A percentile compares a stretch with the other conserved stretches of the same genome.
Conservation (phyloP, 2,797 vertebrate species). For the Leptodactylus fallax region DNA sequence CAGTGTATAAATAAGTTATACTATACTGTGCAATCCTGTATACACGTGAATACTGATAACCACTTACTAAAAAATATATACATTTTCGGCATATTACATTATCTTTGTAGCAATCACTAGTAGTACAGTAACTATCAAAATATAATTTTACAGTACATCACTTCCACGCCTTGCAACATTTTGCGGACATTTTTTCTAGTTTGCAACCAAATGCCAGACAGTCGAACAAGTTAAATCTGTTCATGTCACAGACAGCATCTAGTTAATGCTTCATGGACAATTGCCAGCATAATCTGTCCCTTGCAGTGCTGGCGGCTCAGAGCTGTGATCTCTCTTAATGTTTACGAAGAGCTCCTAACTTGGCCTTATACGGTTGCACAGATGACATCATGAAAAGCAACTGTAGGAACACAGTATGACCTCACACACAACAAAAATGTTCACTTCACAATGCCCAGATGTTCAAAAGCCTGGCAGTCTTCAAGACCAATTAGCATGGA, state of each 20-base stretch:
- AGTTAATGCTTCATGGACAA: slow-evolving; percentile 40
- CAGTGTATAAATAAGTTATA: too few relatives aligned
- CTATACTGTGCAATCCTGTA: too few relatives aligned
- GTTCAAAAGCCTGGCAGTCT: not conserved
- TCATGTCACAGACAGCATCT: not conserved
- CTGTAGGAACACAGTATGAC: slow-evolving; percentile 22
- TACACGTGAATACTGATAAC: too few relatives aligned
- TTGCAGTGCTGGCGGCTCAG: slow-evolving; percentile 36
- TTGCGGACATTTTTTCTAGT: not conserved
- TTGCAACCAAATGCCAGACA: not conserved
- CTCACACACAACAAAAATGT: slow-evolving; percentile 16
- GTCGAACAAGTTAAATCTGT: slow-evolving; percentile 9
- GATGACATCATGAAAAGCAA: slow-evolving; percentile 44
- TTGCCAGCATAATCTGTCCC: slow-evolving; percentile 40
- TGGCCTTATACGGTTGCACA: slow-evolving; percentile 50
- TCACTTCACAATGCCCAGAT: not conserved
- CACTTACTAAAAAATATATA: too few relatives aligned
- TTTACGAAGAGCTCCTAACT: slow-evolving; percentile 40
- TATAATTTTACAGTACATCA: not conserved
- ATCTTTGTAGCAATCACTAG: too few relatives aligned
- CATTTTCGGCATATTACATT: not conserved
- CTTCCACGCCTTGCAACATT: not conserved
- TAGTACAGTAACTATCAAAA: not conserved
- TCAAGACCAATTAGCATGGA: not conserved
- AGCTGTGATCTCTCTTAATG: slow-evolving; percentile 42